A percentile compares a stretch with the other conserved stretches of the same genome.
phyloP scores from a whole-genome alignment of 2,888 invertebrate genomes.

The Philaethria dido region DNA sequence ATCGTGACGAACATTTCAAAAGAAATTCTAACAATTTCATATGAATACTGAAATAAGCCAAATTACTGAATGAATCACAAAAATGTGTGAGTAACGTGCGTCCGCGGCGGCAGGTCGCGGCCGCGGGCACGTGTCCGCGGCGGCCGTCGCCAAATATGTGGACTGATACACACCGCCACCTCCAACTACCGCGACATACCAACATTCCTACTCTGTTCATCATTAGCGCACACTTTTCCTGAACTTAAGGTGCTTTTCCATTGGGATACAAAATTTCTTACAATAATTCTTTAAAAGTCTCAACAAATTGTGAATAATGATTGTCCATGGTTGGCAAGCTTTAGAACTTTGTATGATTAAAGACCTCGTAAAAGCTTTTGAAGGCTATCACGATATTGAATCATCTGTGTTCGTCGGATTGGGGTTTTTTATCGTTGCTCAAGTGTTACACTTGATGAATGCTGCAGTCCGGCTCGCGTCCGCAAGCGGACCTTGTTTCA shows the following conservation, averaged over 20 bases:
- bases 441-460: neutral
- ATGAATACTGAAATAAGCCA: conserved; percentile 26
- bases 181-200: conserved; percentile 10
- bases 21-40: conserved; percentile 29
- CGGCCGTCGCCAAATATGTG: conserved; percentile 30
- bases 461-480: neutral
- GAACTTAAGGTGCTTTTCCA: conserved; percentile 4
- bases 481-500: conserved; percentile 21
- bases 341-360: neutral
- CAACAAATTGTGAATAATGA: neutral
- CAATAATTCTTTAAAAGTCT: too few relatives aligned
- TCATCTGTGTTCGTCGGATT: conserved; percentile 5
- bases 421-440: conserved; percentile 22
- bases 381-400: conserved; percentile 15
- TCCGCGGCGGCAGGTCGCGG: neutral
- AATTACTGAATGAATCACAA: conserved; percentile 37
- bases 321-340: neutral
- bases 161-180: conserved; percentile 1
- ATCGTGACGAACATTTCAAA: conserved; percentile 8
- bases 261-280: too few relatives aligned
- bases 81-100: conserved; percentile 34
- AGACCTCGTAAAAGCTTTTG: conserved; percentile 1
- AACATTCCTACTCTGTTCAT: conserved; percentile 27
- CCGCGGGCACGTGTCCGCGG: conserved; percentile 7
- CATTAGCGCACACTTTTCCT: conserved; percentile 18